A percentile compares a stretch with the other conserved stretches of the same genome.
phyloP scores from a whole-genome alignment of 1,140 invertebrate genomes.

The Ladona fulva region DNA sequence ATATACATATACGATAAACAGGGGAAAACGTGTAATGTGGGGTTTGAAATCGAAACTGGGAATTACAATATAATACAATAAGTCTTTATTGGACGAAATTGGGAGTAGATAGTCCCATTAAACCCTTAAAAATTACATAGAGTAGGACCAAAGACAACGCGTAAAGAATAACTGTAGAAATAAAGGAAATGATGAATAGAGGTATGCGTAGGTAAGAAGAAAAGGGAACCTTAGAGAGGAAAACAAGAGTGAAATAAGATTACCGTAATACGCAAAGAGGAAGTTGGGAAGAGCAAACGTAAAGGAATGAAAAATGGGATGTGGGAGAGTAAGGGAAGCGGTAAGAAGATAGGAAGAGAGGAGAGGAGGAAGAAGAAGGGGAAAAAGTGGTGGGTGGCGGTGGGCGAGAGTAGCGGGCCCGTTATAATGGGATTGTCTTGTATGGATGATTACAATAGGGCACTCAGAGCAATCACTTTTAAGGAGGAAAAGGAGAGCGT shows the following conservation, averaged over 20 bases:
- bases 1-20: no score
- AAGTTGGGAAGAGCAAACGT: background rate
- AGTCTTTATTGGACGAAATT: no score
- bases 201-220: no score
- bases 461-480: constrained; percentile 31
- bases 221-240: background rate
- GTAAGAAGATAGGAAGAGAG: background rate
- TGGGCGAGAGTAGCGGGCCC: background rate
- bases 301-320: background rate
- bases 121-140: no score
- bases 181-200: no score
- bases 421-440: constrained; percentile 34
- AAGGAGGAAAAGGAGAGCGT: constrained; percentile 16
- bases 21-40: no score
- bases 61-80: no score
- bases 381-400: no score
- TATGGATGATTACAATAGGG: constrained; percentile 36
- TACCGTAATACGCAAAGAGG: background rate
- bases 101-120: no score
- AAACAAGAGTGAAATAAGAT: background rate
- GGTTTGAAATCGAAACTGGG: no score
- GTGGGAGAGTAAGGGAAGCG: background rate
- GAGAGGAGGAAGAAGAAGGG: background rate
- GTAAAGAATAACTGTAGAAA: no score
- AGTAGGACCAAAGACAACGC: no score